A percentile compares a stretch with the other conserved stretches of the same genome.
Conservation (phyloP, 2,888 invertebrate genomes). For the Tiliacea aurago region DNA sequence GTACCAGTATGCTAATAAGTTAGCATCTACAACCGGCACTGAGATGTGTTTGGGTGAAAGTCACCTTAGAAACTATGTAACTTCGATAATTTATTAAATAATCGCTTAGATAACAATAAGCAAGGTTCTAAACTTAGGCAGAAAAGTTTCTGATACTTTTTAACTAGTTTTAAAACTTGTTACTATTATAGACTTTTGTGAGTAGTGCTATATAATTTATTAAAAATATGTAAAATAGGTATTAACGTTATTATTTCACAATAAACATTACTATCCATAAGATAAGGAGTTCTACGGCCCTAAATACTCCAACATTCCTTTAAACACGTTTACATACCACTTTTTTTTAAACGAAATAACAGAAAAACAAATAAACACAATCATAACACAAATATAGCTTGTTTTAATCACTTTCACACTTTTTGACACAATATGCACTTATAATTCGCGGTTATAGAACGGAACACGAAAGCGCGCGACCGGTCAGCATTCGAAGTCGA, state of each 20-base stretch:
- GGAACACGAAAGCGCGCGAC: slow-evolving; percentile 76
- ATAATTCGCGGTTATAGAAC: slow-evolving; percentile 67
- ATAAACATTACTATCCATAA: slow-evolving; percentile 43
- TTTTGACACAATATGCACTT: slow-evolving; percentile 70
- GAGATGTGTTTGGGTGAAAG: slow-evolving; percentile 71
- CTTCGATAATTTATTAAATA: slow-evolving; percentile 53
- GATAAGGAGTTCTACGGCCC: slow-evolving; percentile 45
- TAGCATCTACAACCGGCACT: slow-evolving; percentile 66
- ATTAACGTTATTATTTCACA: slow-evolving; percentile 20
- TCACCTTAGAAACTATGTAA: slow-evolving; percentile 50
- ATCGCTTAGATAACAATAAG: slow-evolving; percentile 25
- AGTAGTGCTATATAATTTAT: background rate
- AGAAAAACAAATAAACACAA: slow-evolving; percentile 62
- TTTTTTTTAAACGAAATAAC: slow-evolving; percentile 59
- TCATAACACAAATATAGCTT: slow-evolving; percentile 51
- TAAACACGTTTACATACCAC: slow-evolving; percentile 68
- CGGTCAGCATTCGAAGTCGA: slow-evolving; percentile 76
- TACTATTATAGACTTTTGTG: background rate
- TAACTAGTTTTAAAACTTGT: background rate
- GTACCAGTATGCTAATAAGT: slow-evolving; percentile 73
- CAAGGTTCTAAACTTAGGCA: background rate
- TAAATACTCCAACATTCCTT: slow-evolving; percentile 75
- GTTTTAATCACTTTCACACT: slow-evolving; percentile 75
- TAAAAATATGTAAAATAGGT: background rate
- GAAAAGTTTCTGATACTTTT: background rate